These are phyloP conservation scores for Pyrgilauda ruficollis DNA, from an alignment of 2,113 vertebrate species.

Conservation along the genomic window DNA sequence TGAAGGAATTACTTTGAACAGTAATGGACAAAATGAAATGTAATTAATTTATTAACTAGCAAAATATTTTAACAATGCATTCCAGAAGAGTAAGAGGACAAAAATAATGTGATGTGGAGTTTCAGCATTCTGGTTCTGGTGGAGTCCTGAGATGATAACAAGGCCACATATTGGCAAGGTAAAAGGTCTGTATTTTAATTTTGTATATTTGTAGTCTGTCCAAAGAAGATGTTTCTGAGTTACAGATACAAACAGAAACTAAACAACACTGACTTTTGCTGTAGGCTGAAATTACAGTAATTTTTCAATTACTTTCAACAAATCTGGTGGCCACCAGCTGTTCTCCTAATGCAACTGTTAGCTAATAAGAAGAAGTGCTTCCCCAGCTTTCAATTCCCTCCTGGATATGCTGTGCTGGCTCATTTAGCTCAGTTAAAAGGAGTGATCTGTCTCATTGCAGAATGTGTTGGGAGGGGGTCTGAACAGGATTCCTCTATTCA, in stretches of 20 bases:
- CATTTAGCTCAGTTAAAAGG: neutral
- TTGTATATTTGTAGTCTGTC: neutral
- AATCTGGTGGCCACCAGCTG: neutral
- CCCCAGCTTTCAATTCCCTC: neutral
- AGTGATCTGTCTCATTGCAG: neutral
- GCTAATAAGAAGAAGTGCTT: neutral
- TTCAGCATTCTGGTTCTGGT: neutral
- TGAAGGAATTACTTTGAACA: neutral
- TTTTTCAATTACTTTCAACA: conserved; percentile 33
- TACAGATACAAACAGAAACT: neutral
- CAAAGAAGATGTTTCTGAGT: neutral
- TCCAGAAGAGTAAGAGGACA: neutral
- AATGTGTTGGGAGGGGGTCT: neutral
- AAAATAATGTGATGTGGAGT: neutral
- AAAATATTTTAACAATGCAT: neutral
- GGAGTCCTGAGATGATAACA: neutral
- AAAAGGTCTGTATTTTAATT: neutral
- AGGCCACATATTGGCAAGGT: neutral
- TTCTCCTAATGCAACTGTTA: neutral
- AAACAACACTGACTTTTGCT: neutral
- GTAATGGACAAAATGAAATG: neutral
- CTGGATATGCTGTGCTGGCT: neutral
- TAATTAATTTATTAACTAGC: neutral
- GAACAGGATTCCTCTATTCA: neutral
- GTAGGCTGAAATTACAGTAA: conserved; percentile 1